Percentiles rank a stretch among this genome's conserved stretches.
Conservation (phyloP, 1,140 invertebrate genomes). For the Adelges cooleyi region DNA sequence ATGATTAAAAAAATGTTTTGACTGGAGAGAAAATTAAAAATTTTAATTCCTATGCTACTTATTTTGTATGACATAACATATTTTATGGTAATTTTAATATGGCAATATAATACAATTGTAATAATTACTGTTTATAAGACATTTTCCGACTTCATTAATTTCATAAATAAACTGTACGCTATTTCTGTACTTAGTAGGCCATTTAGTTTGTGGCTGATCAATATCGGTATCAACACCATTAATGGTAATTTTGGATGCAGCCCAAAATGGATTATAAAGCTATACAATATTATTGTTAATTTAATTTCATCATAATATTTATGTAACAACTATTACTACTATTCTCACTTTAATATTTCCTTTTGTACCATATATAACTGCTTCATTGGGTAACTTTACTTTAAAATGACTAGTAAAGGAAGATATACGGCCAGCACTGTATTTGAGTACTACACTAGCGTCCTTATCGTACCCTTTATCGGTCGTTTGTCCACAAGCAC, state of each 20-base stretch:
- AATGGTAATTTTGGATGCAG: background rate
- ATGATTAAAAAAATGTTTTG: no score
- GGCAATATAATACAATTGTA: no score
- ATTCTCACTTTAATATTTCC: conserved; percentile 47
- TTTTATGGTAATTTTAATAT: no score
- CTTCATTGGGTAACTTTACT: conserved; percentile 50
- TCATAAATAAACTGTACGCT: conserved; percentile 60
- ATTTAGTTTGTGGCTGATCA: conserved; percentile 33
- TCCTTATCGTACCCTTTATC: conserved; percentile 54
- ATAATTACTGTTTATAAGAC: conserved; percentile 47
- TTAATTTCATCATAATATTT: background rate
- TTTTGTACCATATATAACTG: conserved; percentile 53
- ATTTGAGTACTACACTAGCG: conserved; percentile 50
- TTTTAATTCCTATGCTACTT: no score
- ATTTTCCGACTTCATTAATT: conserved; percentile 56
- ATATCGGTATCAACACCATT: background rate
- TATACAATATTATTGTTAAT: background rate
- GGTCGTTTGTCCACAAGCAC: conserved; percentile 53
- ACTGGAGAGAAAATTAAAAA: no score
- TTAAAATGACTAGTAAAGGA: conserved; percentile 46
- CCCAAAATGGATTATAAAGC: conserved; percentile 11
- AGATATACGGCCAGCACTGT: conserved; percentile 50
- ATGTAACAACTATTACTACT: background rate
- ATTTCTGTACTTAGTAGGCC: conserved; percentile 50
- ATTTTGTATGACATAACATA: no score